phyloP scores from a whole-genome alignment of 2,797 vertebrate genomes.

The Oreochromis grahami region DNA sequence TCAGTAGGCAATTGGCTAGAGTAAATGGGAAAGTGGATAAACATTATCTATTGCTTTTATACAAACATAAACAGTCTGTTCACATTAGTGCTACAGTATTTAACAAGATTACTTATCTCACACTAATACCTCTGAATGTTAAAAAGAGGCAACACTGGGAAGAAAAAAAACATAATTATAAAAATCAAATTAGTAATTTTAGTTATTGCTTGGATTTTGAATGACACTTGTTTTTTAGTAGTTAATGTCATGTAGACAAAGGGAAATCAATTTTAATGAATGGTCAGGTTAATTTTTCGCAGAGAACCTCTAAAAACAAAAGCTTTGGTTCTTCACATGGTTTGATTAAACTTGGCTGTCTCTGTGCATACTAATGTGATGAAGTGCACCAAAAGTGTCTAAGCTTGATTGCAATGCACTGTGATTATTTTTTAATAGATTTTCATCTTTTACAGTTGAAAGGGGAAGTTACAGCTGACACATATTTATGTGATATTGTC shows the following conservation, averaged over 20 bases:
- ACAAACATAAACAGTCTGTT: slow-evolving; percentile 66
- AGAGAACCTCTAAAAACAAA: slow-evolving; percentile 37
- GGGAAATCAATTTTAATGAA: slow-evolving; percentile 25
- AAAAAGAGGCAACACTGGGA: background rate
- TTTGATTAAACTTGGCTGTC: slow-evolving; percentile 41
- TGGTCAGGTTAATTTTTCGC: slow-evolving; percentile 21
- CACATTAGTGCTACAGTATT: slow-evolving; percentile 31
- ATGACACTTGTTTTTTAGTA: slow-evolving; percentile 9
- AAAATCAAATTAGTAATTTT: slow-evolving; percentile 1
- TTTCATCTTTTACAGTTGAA: slow-evolving; percentile 8
- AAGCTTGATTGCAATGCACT: slow-evolving; percentile 41
- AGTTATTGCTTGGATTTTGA: background rate
- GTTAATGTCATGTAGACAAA: slow-evolving; percentile 41
- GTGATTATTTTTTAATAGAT: slow-evolving; percentile 9
- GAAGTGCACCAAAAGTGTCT: slow-evolving; percentile 10
- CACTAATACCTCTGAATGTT: slow-evolving; percentile 20
- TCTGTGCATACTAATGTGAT: slow-evolving; percentile 41
- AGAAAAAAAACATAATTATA: background rate
- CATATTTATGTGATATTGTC: slow-evolving; percentile 12
- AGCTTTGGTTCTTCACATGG: slow-evolving; percentile 23
- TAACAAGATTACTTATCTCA: slow-evolving; percentile 7
- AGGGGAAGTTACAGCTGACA: slow-evolving; percentile 4
- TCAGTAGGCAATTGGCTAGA: slow-evolving; percentile 57
- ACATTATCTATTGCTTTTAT: slow-evolving; percentile 54
- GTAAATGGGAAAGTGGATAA: slow-evolving; percentile 58